phyloP scores from a whole-genome alignment of 2,888 invertebrate genomes.

The Sminthurinus aureus region DNA sequence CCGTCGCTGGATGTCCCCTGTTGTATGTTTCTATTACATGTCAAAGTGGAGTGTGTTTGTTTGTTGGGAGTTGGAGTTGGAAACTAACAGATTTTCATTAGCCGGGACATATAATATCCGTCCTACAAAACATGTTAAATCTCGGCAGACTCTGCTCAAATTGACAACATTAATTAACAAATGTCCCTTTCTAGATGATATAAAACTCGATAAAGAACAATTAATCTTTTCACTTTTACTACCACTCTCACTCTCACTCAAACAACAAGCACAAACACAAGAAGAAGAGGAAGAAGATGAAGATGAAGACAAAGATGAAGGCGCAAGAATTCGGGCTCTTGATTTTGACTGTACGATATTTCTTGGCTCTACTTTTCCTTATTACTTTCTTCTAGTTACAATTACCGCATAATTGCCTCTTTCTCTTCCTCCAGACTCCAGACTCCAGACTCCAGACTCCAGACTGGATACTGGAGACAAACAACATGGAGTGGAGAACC shows the following conservation, averaged over 20 bases:
- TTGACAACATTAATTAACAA: slow-evolving; percentile 34
- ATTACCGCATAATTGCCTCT: no score
- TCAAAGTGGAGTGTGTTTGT: neutral
- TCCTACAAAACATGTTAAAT: slow-evolving; percentile 30
- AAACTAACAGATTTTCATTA: slow-evolving; percentile 25
- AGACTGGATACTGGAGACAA: no score
- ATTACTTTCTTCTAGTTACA: no score
- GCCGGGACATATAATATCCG: neutral
- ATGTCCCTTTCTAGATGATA: slow-evolving; percentile 19
- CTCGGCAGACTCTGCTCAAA: neutral
- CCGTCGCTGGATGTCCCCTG: no score
- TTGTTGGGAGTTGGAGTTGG: neutral
- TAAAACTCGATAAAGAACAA: slow-evolving; percentile 24
- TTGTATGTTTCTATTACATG: slow-evolving; percentile 24
- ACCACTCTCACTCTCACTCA: neutral
- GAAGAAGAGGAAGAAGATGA: neutral
- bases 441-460: no score
- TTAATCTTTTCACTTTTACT: slow-evolving; percentile 32
- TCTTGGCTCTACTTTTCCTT: no score
- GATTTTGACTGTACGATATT: neutral
- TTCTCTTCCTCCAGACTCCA: no score
- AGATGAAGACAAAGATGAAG: neutral
- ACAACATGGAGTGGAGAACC: no score
- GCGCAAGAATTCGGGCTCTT: neutral
- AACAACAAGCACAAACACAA: neutral